Conservation (phyloP, 2,113 vertebrate species). For the Psilopsiagon aurifrons region DNA sequence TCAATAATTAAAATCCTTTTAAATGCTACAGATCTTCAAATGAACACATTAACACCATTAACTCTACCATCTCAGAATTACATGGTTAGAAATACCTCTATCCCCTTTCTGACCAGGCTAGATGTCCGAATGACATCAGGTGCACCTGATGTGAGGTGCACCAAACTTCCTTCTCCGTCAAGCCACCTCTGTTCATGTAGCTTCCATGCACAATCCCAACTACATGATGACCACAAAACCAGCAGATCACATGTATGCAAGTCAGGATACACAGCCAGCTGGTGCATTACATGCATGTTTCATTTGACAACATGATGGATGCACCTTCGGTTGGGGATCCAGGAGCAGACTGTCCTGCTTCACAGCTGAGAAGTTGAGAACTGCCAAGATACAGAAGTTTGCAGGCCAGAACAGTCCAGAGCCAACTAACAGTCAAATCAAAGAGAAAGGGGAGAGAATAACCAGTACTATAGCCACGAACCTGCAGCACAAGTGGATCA, state of each 20-base stretch:
- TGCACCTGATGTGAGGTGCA: neutral
- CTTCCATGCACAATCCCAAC: neutral
- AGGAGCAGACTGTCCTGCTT: neutral
- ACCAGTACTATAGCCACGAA: neutral
- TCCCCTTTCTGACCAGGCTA: neutral
- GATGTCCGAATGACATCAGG: neutral
- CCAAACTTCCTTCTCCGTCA: neutral
- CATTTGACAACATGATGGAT: neutral
- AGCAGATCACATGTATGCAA: neutral
- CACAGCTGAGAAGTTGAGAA: neutral
- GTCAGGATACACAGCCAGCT: neutral
- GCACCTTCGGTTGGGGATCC: neutral
- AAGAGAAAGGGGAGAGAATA: neutral
- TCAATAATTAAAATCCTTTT: neutral
- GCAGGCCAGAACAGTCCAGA: neutral
- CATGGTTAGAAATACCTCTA: fast-evolving
- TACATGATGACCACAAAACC: fast-evolving
- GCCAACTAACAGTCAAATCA: neutral
- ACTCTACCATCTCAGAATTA: neutral
- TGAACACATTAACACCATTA: neutral
- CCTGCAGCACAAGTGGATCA: neutral
- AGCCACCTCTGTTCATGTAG: neutral
- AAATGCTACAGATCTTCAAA: neutral
- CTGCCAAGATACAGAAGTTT: neutral
- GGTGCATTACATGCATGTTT: neutral